Evolutionary conservation across 2,888 invertebrate species (phyloP), one percentile per base, ranked within the genome.

Genomic region (Temnothorax unifasciatus): DNA sequence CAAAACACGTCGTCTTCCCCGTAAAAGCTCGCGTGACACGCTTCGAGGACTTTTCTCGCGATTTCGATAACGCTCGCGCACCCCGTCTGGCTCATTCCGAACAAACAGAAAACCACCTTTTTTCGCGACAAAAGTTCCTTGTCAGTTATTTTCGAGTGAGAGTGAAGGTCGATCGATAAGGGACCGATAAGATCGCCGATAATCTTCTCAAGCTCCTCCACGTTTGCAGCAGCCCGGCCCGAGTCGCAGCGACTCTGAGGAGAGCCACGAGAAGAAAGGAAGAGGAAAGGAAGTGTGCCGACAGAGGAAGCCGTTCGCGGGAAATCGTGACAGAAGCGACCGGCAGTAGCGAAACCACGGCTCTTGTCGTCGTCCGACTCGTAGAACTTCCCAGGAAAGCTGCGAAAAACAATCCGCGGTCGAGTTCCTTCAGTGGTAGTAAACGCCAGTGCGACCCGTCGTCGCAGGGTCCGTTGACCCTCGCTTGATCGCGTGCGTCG

Each of bases 11-110:
- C 18, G 47, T 59, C 5, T 79, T 71, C 57, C 18, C 21, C 21
- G 18, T 71, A 71, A 47, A 76, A 59, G 34, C 25, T 47, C 25
- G 5, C 47, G 25, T 38, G 64, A 64, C 52, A n/a, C 15, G 47
- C 61, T 29, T 73, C 38, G 18, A 64, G 63, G 38, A 13, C 59
- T 71, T 71, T 81, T 81, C 79, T 38, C 59, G 79, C 11, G 21
- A 81, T 81, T 81, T 18, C 47, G 79, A 81, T 81, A 81, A 81
- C 79, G 18, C 13, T 52, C 57, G 13, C 5, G 15, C 29, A 29
- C 0, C 59, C 15, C 3, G 50, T 1, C 57, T n/a, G 57, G 44
- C 25, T 38, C 71, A 18, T 25, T 79, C 59, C 59, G 4, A 6
- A n/a, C 15, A 59, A 79, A 57, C 13, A 71, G 13, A n/a, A 29